A percentile compares a stretch with the other conserved stretches of the same genome.
Evolutionary conservation across 37 sponge, comb jelly and placozoan genomes (phyloP).

Genomic region (Hexactinellida sp.): DNA sequence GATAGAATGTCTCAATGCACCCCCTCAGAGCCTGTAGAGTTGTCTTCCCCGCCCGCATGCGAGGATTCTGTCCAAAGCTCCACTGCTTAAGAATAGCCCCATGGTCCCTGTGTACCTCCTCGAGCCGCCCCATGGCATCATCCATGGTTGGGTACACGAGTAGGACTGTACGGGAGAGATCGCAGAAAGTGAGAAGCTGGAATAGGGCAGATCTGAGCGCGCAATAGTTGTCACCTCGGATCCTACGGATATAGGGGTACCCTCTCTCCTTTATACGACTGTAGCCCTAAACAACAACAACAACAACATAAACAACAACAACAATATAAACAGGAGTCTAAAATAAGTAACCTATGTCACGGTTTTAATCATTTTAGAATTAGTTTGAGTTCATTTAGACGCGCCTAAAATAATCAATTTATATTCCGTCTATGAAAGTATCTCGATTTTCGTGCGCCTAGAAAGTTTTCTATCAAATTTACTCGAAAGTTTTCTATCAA

Average conservation of each 20-base stretch:
- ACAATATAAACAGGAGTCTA: neutral
- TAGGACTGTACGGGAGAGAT: neutral
- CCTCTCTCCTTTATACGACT: neutral
- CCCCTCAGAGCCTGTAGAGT: neutral
- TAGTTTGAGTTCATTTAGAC: no score
- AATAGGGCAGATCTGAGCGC: neutral
- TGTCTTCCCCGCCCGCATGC: neutral
- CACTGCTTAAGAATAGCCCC: neutral
- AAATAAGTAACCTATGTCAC: no score
- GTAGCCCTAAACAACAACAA: neutral
- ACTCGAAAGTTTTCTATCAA: no score
- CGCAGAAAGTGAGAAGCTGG: neutral
- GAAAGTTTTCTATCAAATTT: no score
- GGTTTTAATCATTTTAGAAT: no score
- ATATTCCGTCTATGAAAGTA: no score
- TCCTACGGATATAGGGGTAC: neutral
- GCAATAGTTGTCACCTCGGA: conserved; percentile 9
- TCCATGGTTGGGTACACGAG: neutral
- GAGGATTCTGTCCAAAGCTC: neutral
- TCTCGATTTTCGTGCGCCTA: no score
- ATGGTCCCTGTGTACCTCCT: neutral
- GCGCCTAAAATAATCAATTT: no score
- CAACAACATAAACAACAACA: neutral
- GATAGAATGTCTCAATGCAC: neutral
- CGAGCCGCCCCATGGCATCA: neutral